Percentiles rank a stretch among this genome's conserved stretches.
Conservation (phyloP, 2,797 vertebrate genomes). For the Galago senegalensis region DNA sequence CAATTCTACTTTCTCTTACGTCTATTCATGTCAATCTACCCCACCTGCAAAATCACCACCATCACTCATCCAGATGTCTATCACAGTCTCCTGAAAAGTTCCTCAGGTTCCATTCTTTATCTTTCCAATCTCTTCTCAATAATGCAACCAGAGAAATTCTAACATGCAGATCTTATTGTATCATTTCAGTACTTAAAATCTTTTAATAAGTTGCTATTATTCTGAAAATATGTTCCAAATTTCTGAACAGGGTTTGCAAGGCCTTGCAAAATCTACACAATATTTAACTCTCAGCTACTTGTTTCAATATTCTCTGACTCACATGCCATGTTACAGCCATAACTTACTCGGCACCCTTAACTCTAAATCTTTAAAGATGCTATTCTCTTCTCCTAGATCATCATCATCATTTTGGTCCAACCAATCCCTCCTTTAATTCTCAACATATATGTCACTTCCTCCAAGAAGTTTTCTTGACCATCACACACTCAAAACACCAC, state of each 20-base stretch:
- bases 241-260: constrained; percentile 4
- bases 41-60: not conserved
- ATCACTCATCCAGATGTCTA: not conserved
- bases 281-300: not conserved
- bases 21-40: not conserved
- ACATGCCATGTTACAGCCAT: not conserved
- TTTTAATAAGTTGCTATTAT: not conserved
- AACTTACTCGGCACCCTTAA: not conserved
- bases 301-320: constrained; percentile 1
- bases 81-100: not conserved
- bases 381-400: not conserved
- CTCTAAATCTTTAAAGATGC: constrained; percentile 24
- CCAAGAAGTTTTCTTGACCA: not conserved
- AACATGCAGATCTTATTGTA: not conserved
- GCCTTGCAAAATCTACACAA: not conserved
- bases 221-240: not conserved
- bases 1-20: not conserved
- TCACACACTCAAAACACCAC: not conserved
- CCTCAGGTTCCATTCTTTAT: not conserved
- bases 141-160: not conserved
- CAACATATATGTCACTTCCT: not conserved
- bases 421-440: constrained; percentile 33
- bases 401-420: not conserved
- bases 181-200: not conserved
- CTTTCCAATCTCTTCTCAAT: not conserved